Evolutionary conservation across 1,140 invertebrate species (phyloP).

Genomic region (Leptopilina boulardi): DNA sequence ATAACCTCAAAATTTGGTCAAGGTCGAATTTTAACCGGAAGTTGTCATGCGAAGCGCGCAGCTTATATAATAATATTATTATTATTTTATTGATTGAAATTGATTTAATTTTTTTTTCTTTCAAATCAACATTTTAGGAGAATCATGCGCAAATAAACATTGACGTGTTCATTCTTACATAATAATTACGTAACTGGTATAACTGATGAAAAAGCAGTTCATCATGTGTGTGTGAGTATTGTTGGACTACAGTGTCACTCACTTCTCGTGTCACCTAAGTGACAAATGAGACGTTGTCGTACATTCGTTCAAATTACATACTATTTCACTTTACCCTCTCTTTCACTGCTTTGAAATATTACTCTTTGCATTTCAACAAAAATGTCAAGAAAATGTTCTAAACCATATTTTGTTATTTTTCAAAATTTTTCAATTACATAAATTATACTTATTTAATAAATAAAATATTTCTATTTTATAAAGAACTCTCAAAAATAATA

Average conservation of each 20-base stretch:
- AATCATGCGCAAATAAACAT: neutral
- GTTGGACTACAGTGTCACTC: constrained; percentile 61
- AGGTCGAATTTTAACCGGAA: no score
- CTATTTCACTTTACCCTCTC: constrained; percentile 56
- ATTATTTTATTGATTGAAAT: no score
- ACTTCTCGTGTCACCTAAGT: constrained; percentile 64
- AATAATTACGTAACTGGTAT: neutral
- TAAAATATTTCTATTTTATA: no score
- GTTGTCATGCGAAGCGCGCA: no score
- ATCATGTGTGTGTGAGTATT: constrained; percentile 26
- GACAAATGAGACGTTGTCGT: constrained; percentile 76
- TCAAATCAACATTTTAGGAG: neutral
- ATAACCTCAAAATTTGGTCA: no score
- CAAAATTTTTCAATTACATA: neutral
- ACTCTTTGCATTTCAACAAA: constrained; percentile 42
- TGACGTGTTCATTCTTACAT: neutral
- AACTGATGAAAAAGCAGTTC: constrained; percentile 34
- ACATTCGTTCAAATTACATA: constrained; percentile 75
- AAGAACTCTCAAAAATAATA: no score
- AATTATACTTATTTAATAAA: no score
- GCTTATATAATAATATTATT: no score
- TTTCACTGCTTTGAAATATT: constrained; percentile 69
- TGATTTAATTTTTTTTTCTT: no score
- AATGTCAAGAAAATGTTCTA: neutral
- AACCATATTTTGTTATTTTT: neutral